These are phyloP conservation scores for Toxotes chatareus DNA, from an alignment of 2,113 vertebrate genomes.

Conservation along the genomic window DNA sequence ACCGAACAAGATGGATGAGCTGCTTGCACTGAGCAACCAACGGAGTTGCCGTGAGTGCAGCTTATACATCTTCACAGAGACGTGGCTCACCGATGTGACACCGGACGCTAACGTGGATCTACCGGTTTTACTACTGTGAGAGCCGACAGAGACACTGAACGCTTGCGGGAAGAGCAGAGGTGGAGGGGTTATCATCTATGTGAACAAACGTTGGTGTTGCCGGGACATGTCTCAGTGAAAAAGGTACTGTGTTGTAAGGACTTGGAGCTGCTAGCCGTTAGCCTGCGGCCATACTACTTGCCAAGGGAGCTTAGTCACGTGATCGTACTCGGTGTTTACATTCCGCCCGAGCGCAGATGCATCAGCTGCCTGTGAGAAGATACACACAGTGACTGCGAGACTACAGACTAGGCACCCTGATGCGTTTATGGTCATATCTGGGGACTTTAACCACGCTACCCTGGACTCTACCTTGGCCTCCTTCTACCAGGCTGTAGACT, in stretches of 20 bases:
- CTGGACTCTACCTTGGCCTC: background rate
- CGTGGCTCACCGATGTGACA: background rate
- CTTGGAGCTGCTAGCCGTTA: slow-evolving; percentile 33
- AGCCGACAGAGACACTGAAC: background rate
- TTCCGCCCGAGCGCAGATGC: background rate
- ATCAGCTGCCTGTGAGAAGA: background rate
- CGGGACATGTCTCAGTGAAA: slow-evolving; percentile 30
- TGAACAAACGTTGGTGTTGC: slow-evolving; percentile 30
- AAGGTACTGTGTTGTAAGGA: background rate
- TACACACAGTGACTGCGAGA: background rate
- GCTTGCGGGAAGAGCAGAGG: background rate
- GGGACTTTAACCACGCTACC: too few species aligned
- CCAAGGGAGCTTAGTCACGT: slow-evolving; percentile 39
- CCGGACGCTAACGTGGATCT: slow-evolving; percentile 23
- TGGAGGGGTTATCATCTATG: slow-evolving; percentile 2
- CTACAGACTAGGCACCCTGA: background rate
- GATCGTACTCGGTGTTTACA: slow-evolving; percentile 11
- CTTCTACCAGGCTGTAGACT: background rate
- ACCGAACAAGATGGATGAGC: background rate
- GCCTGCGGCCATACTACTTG: slow-evolving; percentile 20
- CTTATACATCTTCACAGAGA: slow-evolving; percentile 7
- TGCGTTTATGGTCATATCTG: background rate
- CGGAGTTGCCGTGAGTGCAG: background rate
- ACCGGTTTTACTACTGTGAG: background rate
- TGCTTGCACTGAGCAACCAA: too few species aligned